Base-by-base conservation (phyloP, 2,888 invertebrate genomes). In the Parthenolecanium corni region DNA sequence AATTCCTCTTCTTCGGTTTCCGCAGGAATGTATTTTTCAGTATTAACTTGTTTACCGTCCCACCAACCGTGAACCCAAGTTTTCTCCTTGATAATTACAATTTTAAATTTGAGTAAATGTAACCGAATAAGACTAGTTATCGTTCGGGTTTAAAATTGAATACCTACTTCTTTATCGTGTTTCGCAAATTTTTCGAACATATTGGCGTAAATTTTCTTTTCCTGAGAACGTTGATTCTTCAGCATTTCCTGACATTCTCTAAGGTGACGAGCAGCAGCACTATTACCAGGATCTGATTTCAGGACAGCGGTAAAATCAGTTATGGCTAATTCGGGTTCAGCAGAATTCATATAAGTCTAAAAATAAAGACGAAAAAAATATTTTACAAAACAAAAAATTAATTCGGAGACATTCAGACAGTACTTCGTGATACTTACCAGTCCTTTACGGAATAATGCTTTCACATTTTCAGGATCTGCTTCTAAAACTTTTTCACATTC, bases 141-240 rank as follows among this genome's bases (percentile, higher is more conserved):
- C n/a, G n/a, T n/a, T n/a, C 25, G 14, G 25, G 5, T n/a, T 23
- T 18, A 53, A 16, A 9, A 31, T 38, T 12, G 5, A 16, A 3
- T 38, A 46, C 64, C 77, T 79, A 85, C 85, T 83, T 85, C 82
- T 72, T 80, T 79, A 76, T 89, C 88, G 74, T 81, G 82, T 68
- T 84, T 81, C 3, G 88, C 88, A 76, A 93, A 87, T 75, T 91
- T 93, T 69, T 90, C 85, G 75, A 97, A 97, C 91, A 97, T 94
- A 74, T 91, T 92, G 14, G 86, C 86, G 74, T 92, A 97, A 38
- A 91, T 78, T 72, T 85, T 82, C 76, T 88, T 92, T 74, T 95
- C 93, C 65, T 82, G 83, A 62, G 83, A 80, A 67, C 84, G 79
- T 70, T 87, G 84, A 68, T 86, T 82, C 72, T 85, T 85, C 18